Conservation (phyloP, 2,113 vertebrate species). For the Aptenodytes forsteri region DNA sequence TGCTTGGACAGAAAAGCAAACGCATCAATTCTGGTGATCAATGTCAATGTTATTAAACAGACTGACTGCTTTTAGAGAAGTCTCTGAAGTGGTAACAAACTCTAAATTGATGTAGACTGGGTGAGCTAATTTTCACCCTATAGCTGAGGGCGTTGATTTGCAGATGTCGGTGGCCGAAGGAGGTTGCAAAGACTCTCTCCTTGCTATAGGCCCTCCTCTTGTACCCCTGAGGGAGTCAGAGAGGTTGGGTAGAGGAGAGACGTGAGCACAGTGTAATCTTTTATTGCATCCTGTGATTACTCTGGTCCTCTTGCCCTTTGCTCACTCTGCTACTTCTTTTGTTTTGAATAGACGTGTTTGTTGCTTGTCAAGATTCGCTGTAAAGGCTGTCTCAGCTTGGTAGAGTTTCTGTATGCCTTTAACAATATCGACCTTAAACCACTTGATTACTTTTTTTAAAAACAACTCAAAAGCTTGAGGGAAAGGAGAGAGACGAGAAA, state of each 20-base stretch:
- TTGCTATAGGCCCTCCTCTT: not conserved
- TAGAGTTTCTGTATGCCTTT: not conserved
- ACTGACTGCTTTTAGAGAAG: not conserved
- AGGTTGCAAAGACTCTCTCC: not conserved
- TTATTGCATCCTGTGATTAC: constrained; percentile 31
- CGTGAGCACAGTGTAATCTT: not conserved
- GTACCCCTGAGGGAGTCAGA: not conserved
- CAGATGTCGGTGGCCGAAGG: not conserved
- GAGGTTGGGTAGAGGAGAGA: not conserved
- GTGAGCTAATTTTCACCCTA: not conserved
- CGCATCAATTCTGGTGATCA: not conserved
- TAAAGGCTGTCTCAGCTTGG: not conserved
- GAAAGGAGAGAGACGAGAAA: not conserved
- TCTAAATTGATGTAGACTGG: not conserved
- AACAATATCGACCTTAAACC: not conserved
- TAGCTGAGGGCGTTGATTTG: constrained; percentile 5
- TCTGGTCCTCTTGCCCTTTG: not conserved
- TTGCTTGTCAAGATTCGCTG: not conserved
- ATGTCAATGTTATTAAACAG: not conserved
- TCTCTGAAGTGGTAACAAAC: not conserved
- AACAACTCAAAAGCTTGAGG: not conserved
- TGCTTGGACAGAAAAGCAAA: not conserved
- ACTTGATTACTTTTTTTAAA: not conserved
- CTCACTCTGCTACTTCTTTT: not conserved
- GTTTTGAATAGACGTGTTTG: constrained; percentile 11